Conservation (phyloP, 2,797 vertebrate species). For the Pelodytes ibericus region DNA sequence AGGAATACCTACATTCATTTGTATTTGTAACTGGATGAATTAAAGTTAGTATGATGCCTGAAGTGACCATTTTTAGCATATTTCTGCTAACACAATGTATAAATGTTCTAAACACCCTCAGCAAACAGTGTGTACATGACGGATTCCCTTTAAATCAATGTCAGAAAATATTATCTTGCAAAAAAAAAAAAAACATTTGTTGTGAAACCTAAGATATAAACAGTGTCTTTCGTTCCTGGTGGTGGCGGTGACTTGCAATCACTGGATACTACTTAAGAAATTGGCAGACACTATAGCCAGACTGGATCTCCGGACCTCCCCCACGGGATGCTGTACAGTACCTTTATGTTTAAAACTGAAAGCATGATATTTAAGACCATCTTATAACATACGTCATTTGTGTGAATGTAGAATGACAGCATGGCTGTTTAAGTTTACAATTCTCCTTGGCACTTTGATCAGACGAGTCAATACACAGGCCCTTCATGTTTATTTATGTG, state of each 20-base stretch:
- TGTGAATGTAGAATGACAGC: too few species aligned
- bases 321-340: slow-evolving; percentile 2
- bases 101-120: too few species aligned
- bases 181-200: too few species aligned
- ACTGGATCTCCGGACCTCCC: slow-evolving; percentile 9
- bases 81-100: too few species aligned
- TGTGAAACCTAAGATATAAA: slow-evolving; percentile 2
- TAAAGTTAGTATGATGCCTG: too few species aligned
- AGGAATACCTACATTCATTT: too few species aligned
- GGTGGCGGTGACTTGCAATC: slow-evolving; percentile 5
- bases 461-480: slow-evolving; percentile 19
- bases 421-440: slow-evolving; percentile 25
- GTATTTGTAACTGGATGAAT: too few species aligned
- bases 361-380: accelerated
- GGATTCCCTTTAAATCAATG: too few species aligned
- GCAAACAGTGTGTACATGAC: too few species aligned
- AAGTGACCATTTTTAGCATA: too few species aligned
- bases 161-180: too few species aligned
- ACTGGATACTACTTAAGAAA: slow-evolving; percentile 23
- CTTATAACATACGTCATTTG: too few species aligned
- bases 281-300: slow-evolving; percentile 40
- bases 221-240: slow-evolving; percentile 13
- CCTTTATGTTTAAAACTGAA: slow-evolving; percentile 43
- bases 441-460: slow-evolving; percentile 15
- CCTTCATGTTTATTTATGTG: slow-evolving; percentile 12